Percentiles rank a stretch among this genome's conserved stretches.
Evolutionary conservation across 1,140 invertebrate species (phyloP).

Genomic region (Plutomurus gul): DNA sequence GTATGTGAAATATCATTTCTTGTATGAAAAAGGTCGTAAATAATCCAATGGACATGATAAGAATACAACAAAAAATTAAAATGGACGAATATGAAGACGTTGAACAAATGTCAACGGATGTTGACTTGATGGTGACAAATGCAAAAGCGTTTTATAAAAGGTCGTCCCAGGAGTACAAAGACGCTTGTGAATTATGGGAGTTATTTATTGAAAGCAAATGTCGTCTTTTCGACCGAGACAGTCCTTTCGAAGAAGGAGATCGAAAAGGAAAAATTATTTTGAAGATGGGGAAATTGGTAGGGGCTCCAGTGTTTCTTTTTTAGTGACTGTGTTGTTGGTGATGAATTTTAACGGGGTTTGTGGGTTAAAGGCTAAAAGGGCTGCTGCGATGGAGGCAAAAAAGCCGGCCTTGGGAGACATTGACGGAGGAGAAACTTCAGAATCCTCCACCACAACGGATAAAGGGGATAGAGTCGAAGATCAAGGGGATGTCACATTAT

Average conservation of each 20-base stretch:
- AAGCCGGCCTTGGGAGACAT: constrained; percentile 59
- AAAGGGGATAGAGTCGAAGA: constrained; percentile 65
- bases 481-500: constrained; percentile 49
- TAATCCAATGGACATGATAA: constrained; percentile 90
- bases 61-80: constrained; percentile 94
- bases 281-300: constrained; percentile 63
- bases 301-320: not conserved
- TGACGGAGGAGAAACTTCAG: constrained; percentile 68
- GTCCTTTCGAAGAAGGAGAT: constrained; percentile 59
- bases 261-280: constrained; percentile 66
- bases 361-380: constrained; percentile 58
- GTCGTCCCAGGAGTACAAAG: constrained; percentile 82
- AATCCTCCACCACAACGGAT: constrained; percentile 71
- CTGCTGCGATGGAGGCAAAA: constrained; percentile 55
- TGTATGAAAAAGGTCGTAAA: constrained; percentile 69
- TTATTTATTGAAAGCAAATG: constrained; percentile 63
- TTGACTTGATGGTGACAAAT: constrained; percentile 88
- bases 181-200: constrained; percentile 89
- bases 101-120: constrained; percentile 82
- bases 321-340: not conserved
- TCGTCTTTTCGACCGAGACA: constrained; percentile 61
- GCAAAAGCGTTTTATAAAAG: constrained; percentile 91
- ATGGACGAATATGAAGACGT: constrained; percentile 91
- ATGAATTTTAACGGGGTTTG: not conserved
- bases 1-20: not conserved